Base-by-base conservation (phyloP, 2,797 vertebrate genomes). In the Eulemur mongoz region DNA sequence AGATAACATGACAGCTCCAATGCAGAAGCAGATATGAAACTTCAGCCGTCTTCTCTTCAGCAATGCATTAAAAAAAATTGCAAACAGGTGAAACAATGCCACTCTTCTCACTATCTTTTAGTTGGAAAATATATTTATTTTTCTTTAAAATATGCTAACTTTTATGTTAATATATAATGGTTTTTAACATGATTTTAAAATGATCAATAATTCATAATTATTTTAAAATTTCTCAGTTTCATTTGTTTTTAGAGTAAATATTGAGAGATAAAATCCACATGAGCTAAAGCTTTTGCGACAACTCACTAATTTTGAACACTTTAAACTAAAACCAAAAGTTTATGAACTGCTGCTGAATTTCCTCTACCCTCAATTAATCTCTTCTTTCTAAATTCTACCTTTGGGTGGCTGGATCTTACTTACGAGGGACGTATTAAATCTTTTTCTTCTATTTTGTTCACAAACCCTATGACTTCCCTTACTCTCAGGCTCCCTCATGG, bases 101-200 rank as follows among this genome's bases (percentile, higher is more conserved):
- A 61, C 12, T 63, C 15, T 80, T 83, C 25, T 82, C 32, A 59
- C 30, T 63, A 14, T 54, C 48, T 94, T 69, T 88, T 11, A 63
- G 8, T 76, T 70, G 23, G 52, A 76, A 95, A 92, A 89, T 0
- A 40, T 0, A 40, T 22, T 23, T 30, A 30, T 32, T 87, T 89
- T 91, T 78, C 38, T 72, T n/a, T 8, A 79, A 72, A 76, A 70
- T 6, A 11, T 30, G 1, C 25, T 25, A 30, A 32, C 15, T 18
- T 9, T 17, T 67, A n/a, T 45, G 23, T 91, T 94, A 61, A 22
- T n/a, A 85, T 90, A 11, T 52, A 85, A 73, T 61, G 2, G 8
- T n/a, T 92, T 11, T 65, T 82, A 59, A 40, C 8, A 50, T 79
- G 35, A 80, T 52, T 88, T 95, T 92, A 57, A 84, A 86, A 22